Conservation (phyloP, 2,797 vertebrate genomes). For the Anisognathus igniventris region DNA sequence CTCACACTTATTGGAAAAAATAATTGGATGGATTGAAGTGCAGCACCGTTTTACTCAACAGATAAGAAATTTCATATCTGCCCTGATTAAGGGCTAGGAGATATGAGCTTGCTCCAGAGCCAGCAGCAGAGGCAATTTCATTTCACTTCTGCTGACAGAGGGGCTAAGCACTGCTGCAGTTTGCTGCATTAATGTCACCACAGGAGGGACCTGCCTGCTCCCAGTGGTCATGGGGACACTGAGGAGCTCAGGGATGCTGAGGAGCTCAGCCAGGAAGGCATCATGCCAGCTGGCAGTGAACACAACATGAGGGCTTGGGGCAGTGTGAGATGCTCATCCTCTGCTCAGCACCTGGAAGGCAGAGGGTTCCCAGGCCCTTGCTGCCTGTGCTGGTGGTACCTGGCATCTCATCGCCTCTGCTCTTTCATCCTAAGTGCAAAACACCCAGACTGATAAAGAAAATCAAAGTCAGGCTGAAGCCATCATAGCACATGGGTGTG, state of each 20-base stretch:
- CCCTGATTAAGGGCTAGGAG: constrained; percentile 42
- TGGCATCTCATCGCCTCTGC: neutral
- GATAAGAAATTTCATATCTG: constrained; percentile 68
- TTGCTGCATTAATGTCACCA: neutral
- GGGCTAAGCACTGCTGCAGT: neutral
- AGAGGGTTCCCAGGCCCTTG: rapidly evolving
- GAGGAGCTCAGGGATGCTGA: neutral
- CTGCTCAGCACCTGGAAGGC: neutral
- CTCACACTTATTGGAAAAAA: constrained; percentile 46
- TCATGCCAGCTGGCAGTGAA: rapidly evolving
- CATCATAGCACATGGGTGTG: neutral
- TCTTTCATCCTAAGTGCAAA: neutral
- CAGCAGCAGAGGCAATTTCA: constrained; percentile 39
- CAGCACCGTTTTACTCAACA: constrained; percentile 38
- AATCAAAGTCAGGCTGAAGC: neutral
- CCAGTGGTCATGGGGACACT: neutral
- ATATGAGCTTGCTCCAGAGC: neutral
- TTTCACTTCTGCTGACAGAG: constrained; percentile 44
- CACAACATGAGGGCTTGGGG: rapidly evolving
- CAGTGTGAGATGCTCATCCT: neutral
- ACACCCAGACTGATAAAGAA: neutral
- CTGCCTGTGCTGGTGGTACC: neutral
- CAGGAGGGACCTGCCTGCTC: neutral
- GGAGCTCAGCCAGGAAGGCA: rapidly evolving
- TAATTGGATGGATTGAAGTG: constrained; percentile 56